A percentile compares a stretch with the other conserved stretches of the same genome.
These are phyloP conservation scores for Erebia epiphron DNA, from an alignment of 2,888 invertebrate species.

Conservation along the genomic window DNA sequence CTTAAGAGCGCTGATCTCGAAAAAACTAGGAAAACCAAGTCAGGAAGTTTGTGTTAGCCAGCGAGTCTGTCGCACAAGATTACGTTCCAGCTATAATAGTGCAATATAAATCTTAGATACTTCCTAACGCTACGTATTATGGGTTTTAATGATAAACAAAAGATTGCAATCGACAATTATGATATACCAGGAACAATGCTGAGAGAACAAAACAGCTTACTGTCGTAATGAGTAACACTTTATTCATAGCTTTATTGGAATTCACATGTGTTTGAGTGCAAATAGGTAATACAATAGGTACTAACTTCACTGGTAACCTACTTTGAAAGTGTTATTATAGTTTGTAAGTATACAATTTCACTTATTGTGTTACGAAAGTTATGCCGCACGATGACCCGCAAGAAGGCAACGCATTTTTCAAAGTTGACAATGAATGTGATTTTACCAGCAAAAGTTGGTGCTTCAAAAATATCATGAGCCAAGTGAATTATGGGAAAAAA, in stretches of 20 bases:
- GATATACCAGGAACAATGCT: slow-evolving; percentile 27
- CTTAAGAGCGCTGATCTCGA: too few relatives aligned
- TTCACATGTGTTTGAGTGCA: slow-evolving; percentile 50
- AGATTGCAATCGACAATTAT: slow-evolving; percentile 27
- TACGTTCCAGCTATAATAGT: neutral
- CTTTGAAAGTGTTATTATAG: slow-evolving; percentile 28
- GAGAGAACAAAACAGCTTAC: slow-evolving; percentile 30
- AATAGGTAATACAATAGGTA: slow-evolving; percentile 19
- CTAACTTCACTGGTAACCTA: slow-evolving; percentile 39
- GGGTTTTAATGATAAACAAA: slow-evolving; percentile 28
- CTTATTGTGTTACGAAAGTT: slow-evolving; percentile 7
- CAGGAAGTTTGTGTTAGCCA: neutral
- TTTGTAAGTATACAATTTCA: slow-evolving; percentile 9
- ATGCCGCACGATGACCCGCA: too few relatives aligned
- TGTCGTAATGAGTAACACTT: slow-evolving; percentile 39
- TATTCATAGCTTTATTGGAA: slow-evolving; percentile 53
- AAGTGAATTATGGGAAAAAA: too few relatives aligned
- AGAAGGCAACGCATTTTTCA: too few relatives aligned
- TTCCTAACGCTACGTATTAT: slow-evolving; percentile 20
- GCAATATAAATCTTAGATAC: neutral
- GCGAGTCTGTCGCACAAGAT: neutral
- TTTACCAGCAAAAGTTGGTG: neutral
- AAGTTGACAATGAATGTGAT: too few relatives aligned
- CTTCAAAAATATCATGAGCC: neutral
- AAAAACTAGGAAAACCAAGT: neutral